Evolutionary conservation across 2,113 vertebrate genomes (phyloP), one percentile per base, ranked within the genome.

Genomic region (Labeo catla): DNA sequence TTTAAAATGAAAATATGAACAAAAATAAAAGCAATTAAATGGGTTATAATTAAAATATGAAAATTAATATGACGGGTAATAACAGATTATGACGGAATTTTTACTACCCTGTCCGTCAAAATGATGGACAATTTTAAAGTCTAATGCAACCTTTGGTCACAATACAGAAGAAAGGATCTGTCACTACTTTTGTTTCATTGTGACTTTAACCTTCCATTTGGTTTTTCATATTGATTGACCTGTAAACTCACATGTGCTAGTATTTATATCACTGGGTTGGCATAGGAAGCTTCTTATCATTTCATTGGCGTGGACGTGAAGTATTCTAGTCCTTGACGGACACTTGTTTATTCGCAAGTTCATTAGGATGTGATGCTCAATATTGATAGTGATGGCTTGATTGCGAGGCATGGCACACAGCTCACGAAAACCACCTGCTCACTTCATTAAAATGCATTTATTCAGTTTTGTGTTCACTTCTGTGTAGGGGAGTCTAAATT

Each of bases 401-500:
- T 74, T 81, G 54, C 12, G 7, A 86, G 66, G 70, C 36, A 61
- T 28, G 72, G 21, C 47, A 36, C 36, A 63, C 72, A 45, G 63
- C 47, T 72, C 43, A 39, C 28, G n/a, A 76, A 28, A 28, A 73
- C 59, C 77, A 85, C 70, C 83, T 79, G 83, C 79, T 85, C 54
- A 36, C 83, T 72, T 84, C 78, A 87, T 85, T 81, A 78, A 50
- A 36, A 83, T 85, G 15, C 4, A 89, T 85, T 83, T 85, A 87
- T 87, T 87, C 83, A 66, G 45, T 39, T 74, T 57, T 52, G 23
- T 12, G 81, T 82, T 84, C 79, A 79, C 28, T 72, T 83, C 73
- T 28, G 52, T 72, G 76, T 66, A 78, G 19, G 57, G 47, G 49
- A 49, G 50, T 61, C n/a, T 72, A 28, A 28, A 28, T 72, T 74